Percentiles rank a stretch among this genome's conserved stretches.
phyloP scores from a whole-genome alignment of 2,113 vertebrate species.

The Ptilonorhynchus violaceus region DNA sequence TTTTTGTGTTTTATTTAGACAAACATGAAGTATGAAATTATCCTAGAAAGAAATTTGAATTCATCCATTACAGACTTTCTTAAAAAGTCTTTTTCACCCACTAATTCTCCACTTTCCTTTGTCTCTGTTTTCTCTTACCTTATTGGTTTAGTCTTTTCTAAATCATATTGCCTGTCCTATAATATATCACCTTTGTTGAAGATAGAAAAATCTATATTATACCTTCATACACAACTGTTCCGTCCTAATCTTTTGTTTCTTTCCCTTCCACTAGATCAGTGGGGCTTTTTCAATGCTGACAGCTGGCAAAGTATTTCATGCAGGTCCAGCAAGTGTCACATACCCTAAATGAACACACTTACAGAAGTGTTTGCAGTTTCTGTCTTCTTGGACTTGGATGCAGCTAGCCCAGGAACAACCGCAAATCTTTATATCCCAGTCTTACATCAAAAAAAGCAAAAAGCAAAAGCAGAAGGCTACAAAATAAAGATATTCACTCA shows the following conservation, averaged over 20 bases:
- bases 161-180: not conserved
- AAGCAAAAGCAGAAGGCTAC: not conserved
- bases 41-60: not conserved
- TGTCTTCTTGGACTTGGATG: not conserved
- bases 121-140: not conserved
- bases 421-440: not conserved
- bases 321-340: not conserved
- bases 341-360: not conserved
- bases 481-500: not conserved
- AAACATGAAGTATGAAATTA: not conserved
- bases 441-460: no score
- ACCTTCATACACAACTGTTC: not conserved
- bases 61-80: not conserved
- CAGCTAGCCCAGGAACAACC: not conserved
- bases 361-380: not conserved
- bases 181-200: not conserved
- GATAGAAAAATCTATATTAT: not conserved
- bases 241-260: not conserved
- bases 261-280: not conserved
- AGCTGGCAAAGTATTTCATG: not conserved
- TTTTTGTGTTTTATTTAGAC: not conserved
- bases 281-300: not conserved
- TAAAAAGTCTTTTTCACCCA: not conserved
- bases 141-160: not conserved
- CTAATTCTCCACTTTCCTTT: not conserved